These are phyloP conservation scores for Sinonovacula constricta DNA, from an alignment of 1,140 invertebrate species.

Conservation along the genomic window DNA sequence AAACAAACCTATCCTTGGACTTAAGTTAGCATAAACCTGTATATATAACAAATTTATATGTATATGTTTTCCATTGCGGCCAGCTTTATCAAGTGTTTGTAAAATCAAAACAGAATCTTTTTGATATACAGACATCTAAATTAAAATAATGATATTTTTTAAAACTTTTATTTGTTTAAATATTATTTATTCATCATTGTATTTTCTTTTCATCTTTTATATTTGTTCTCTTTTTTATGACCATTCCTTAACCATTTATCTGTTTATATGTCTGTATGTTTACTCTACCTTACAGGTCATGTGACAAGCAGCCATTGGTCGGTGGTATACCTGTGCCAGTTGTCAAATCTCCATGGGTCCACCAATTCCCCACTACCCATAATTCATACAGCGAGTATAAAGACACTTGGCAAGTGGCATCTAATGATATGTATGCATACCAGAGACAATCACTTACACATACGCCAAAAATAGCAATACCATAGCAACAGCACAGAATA, in stretches of 20 bases:
- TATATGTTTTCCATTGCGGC: too few relatives aligned
- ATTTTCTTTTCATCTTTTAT: not conserved
- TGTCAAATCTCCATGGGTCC: constrained; percentile 71
- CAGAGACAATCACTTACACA: constrained; percentile 59
- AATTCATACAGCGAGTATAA: constrained; percentile 59
- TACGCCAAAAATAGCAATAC: constrained; percentile 60
- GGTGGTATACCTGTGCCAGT: constrained; percentile 75
- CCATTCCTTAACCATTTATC: not conserved
- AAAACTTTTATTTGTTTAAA: too few relatives aligned
- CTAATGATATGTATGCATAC: constrained; percentile 62
- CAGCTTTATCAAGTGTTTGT: too few relatives aligned
- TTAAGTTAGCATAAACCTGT: too few relatives aligned
- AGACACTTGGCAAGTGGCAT: constrained; percentile 54
- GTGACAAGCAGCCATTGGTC: constrained; percentile 70
- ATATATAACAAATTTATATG: too few relatives aligned
- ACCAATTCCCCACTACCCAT: constrained; percentile 59
- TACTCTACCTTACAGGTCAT: constrained; percentile 64
- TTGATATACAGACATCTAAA: too few relatives aligned
- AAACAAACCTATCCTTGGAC: too few relatives aligned
- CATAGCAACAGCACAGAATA: constrained; percentile 41
- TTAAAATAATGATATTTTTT: too few relatives aligned
- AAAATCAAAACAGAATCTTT: too few relatives aligned
- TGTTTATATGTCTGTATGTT: constrained; percentile 1
- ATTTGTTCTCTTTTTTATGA: not conserved
- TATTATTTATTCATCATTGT: too few relatives aligned